These are phyloP conservation scores for Oenanthe oenanthe DNA, from an alignment of 2,113 vertebrate genomes.

Conservation along the genomic window DNA sequence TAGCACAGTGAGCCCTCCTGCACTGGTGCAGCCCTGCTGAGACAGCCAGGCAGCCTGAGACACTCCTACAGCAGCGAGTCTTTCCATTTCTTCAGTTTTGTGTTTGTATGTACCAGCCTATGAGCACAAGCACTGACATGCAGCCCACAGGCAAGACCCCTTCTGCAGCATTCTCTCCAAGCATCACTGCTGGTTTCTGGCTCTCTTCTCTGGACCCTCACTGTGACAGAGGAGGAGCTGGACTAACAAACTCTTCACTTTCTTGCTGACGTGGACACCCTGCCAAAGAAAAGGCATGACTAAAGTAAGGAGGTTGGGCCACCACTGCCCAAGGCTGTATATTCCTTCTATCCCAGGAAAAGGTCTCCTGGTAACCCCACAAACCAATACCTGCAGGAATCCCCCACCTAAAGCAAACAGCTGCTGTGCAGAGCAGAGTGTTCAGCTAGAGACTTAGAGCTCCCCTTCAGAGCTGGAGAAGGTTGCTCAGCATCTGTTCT, in stretches of 20 bases:
- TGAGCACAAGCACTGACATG: not conserved
- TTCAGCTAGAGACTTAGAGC: not conserved
- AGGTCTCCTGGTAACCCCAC: not conserved
- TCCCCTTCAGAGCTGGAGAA: not conserved
- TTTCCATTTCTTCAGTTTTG: not conserved
- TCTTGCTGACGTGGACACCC: not conserved
- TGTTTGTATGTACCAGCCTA: not conserved
- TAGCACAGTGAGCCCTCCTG: not conserved
- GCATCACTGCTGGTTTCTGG: not conserved
- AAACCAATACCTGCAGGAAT: not conserved
- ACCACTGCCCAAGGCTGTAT: not conserved
- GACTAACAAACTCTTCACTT: not conserved
- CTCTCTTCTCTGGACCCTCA: not conserved
- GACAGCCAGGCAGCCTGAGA: not conserved
- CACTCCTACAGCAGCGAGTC: not conserved
- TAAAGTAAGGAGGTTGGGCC: not conserved
- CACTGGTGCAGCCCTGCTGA: not conserved
- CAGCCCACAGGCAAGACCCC: not conserved
- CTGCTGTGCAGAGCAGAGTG: not conserved
- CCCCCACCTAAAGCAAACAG: not conserved
- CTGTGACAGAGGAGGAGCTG: not conserved
- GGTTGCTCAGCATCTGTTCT: not conserved
- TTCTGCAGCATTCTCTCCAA: not conserved
- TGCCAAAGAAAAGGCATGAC: not conserved
- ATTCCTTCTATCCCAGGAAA: not conserved